Conservation (phyloP, 2,797 vertebrate genomes). For the Liasis olivaceus region DNA sequence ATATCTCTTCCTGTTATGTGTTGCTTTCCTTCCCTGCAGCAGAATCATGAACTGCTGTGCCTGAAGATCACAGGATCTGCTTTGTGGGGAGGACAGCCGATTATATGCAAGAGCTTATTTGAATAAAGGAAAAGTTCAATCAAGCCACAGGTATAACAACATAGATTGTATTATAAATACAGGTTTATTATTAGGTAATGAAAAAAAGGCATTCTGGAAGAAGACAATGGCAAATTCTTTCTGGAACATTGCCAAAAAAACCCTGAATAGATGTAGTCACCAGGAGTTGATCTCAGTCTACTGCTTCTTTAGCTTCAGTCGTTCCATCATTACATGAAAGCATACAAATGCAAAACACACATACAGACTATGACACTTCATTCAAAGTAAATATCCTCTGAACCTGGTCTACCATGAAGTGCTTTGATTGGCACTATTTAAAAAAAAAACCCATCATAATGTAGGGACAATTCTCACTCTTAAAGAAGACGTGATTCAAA, state of each 20-base stretch:
- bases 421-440: not conserved
- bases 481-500: not conserved
- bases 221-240: not conserved
- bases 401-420: not conserved
- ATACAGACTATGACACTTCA: not conserved
- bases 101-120: not conserved
- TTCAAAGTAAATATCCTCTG: not conserved
- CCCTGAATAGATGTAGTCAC: not conserved
- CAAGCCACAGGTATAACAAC: constrained; percentile 5
- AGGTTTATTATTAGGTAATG: constrained; percentile 3
- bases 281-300: not conserved
- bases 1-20: not conserved
- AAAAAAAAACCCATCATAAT: not conserved
- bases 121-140: constrained; percentile 4
- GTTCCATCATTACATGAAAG: not conserved
- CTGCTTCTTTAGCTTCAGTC: not conserved
- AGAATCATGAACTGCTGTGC: not conserved
- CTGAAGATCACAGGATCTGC: not conserved
- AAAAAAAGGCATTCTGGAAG: not conserved
- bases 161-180: not conserved
- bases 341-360: not conserved
- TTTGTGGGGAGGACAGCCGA: not conserved
- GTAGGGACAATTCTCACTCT: not conserved
- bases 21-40: not conserved
- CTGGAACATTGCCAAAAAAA: not conserved